Percentiles rank a stretch among this genome's conserved stretches.
Conservation (phyloP, 1,140 invertebrate genomes). For the Dolichoris vasculosae region DNA sequence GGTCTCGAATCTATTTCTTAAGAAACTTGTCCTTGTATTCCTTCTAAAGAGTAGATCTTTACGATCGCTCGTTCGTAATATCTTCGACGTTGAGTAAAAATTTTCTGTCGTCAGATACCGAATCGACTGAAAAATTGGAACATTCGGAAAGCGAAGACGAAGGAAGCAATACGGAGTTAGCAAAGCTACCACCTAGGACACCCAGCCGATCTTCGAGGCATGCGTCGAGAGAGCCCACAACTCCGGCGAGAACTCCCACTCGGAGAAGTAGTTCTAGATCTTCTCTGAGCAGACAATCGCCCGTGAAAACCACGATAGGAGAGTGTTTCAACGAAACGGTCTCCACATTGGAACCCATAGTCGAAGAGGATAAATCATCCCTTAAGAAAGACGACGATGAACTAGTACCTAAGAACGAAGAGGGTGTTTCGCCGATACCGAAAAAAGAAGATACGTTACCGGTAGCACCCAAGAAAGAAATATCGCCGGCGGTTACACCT, state of each 20-base stretch:
- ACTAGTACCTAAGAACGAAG: conserved; percentile 35
- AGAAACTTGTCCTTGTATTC: too few species aligned
- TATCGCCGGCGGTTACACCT: neutral
- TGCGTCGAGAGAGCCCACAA: conserved; percentile 55
- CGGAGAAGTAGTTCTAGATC: conserved; percentile 57
- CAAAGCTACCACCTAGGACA: conserved; percentile 58
- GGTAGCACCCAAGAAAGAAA: conserved; percentile 14
- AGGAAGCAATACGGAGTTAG: conserved; percentile 21
- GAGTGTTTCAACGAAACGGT: conserved; percentile 56
- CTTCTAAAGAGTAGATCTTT: too few species aligned
- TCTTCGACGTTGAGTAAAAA: neutral
- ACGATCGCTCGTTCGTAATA: too few species aligned
- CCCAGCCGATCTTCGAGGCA: conserved; percentile 66
- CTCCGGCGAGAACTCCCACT: conserved; percentile 61
- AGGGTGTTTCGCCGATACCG: neutral
- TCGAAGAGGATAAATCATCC: conserved; percentile 54
- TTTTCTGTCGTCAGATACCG: conserved; percentile 21
- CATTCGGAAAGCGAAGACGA: conserved; percentile 54
- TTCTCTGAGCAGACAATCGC: conserved; percentile 56
- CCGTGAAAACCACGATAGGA: conserved; percentile 57
- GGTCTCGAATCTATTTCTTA: too few species aligned
- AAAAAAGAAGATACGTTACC: conserved; percentile 1
- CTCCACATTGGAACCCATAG: conserved; percentile 53
- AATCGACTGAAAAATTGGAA: conserved; percentile 54
- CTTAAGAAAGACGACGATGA: conserved; percentile 26